A percentile compares a stretch with the other conserved stretches of the same genome.
These are phyloP conservation scores for Pteronotus mesoamericanus DNA, from an alignment of 2,797 vertebrate species.

Conservation along the genomic window DNA sequence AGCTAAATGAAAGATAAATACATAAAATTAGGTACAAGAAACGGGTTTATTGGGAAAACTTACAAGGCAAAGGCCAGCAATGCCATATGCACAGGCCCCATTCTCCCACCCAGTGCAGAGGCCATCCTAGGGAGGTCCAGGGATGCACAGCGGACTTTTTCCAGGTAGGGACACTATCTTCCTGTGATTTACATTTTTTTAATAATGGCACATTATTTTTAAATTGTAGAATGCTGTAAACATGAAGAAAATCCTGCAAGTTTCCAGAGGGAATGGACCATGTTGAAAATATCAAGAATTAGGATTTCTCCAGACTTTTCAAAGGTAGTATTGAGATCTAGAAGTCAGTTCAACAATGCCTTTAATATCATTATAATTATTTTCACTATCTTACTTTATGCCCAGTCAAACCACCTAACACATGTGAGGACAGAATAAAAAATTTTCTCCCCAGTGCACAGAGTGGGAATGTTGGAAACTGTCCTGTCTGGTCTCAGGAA, in stretches of 20 bases:
- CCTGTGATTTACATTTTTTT: neutral
- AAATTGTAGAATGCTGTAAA: neutral
- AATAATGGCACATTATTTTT: neutral
- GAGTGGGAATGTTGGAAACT: too few relatives aligned
- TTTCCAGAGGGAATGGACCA: neutral
- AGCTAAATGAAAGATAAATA: neutral
- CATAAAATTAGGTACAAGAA: neutral
- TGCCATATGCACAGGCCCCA: rapidly evolving
- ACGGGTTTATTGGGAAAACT: neutral
- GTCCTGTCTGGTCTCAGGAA: too few relatives aligned
- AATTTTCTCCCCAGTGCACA: too few relatives aligned
- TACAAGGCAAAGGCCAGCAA: neutral
- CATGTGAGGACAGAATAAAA: neutral
- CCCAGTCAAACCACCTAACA: neutral
- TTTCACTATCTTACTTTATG: neutral
- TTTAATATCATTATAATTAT: neutral
- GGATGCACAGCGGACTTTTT: neutral
- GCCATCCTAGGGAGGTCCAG: rapidly evolving
- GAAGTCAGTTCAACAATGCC: neutral
- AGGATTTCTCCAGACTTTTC: neutral
- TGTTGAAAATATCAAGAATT: neutral
- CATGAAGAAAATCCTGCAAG: neutral
- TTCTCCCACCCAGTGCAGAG: neutral
- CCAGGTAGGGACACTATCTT: neutral
- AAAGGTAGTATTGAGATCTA: neutral